Evolutionary conservation across 1,140 invertebrate species (phyloP).

Genomic region (Schmidtea mediterranea): DNA sequence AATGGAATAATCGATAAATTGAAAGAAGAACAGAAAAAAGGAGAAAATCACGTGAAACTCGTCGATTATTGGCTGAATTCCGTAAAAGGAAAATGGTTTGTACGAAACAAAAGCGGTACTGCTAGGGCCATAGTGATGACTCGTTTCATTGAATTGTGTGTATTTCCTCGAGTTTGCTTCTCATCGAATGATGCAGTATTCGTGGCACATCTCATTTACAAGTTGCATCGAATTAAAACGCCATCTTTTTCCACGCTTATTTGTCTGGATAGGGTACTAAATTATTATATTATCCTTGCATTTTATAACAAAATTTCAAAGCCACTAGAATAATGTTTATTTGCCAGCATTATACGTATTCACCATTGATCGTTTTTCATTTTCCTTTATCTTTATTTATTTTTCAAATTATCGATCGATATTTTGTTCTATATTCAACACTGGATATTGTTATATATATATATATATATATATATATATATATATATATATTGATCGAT

Average conservation of each 20-base stretch:
- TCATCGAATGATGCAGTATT: slow-evolving; percentile 76
- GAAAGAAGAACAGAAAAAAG: slow-evolving; percentile 65
- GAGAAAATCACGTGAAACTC: slow-evolving; percentile 67
- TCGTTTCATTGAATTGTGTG: slow-evolving; percentile 61
- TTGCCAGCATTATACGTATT: too few species aligned
- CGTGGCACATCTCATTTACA: slow-evolving; percentile 83
- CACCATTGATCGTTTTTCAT: too few species aligned
- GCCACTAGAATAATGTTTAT: background rate
- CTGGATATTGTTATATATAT: too few species aligned
- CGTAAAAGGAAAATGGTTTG: slow-evolving; percentile 73
- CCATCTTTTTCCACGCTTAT: slow-evolving; percentile 86
- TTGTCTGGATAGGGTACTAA: slow-evolving; percentile 73
- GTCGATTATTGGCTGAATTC: slow-evolving; percentile 43
- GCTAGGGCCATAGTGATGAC: background rate
- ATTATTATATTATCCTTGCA: background rate
- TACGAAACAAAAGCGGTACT: slow-evolving; percentile 30
- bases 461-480: too few species aligned
- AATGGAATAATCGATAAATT: slow-evolving; percentile 53
- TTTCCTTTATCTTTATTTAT: too few species aligned
- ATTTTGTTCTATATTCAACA: too few species aligned
- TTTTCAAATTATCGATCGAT: too few species aligned
- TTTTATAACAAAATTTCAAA: background rate
- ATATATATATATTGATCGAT: too few species aligned
- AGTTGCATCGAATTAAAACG: slow-evolving; percentile 72
- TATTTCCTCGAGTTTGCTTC: slow-evolving; percentile 80